A percentile compares a stretch with the other conserved stretches of the same genome.
Evolutionary conservation across 2,797 vertebrate genomes (phyloP).

Genomic region (Falco biarmicus): DNA sequence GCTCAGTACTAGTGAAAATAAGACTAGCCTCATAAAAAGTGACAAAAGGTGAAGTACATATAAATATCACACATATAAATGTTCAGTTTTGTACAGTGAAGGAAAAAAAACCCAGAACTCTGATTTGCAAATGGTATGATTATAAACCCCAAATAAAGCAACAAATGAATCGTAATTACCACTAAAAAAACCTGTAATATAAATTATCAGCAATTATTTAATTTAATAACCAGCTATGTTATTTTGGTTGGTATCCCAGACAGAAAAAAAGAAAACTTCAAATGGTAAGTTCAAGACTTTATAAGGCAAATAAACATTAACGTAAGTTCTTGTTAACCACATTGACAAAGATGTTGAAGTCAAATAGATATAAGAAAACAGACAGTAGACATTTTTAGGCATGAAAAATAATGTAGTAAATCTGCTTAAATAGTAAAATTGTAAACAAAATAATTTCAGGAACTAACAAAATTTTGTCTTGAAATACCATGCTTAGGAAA

Average conservation of each 20-base stretch:
- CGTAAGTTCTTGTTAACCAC: background rate
- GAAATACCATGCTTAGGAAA: background rate
- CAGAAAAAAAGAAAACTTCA: background rate
- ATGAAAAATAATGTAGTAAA: background rate
- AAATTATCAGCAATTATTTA: background rate
- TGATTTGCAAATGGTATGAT: background rate
- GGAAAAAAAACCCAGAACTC: background rate
- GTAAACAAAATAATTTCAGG: background rate
- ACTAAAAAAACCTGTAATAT: background rate
- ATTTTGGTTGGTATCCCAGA: background rate
- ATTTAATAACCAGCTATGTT: background rate
- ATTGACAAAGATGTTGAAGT: background rate
- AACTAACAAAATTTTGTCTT: background rate
- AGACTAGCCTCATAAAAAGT: slow-evolving; percentile 73
- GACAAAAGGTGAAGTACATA: slow-evolving; percentile 76
- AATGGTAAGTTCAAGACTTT: background rate
- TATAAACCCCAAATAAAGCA: background rate
- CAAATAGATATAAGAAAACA: background rate
- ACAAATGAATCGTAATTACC: background rate
- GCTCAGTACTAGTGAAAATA: slow-evolving; percentile 75
- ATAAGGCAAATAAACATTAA: background rate
- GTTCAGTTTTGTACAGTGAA: slow-evolving; percentile 60
- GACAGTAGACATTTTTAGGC: background rate
- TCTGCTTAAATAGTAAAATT: background rate
- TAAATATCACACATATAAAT: slow-evolving; percentile 71